phyloP scores from a whole-genome alignment of 2,797 vertebrate genomes.

The Aselliscus stoliczkanus region DNA sequence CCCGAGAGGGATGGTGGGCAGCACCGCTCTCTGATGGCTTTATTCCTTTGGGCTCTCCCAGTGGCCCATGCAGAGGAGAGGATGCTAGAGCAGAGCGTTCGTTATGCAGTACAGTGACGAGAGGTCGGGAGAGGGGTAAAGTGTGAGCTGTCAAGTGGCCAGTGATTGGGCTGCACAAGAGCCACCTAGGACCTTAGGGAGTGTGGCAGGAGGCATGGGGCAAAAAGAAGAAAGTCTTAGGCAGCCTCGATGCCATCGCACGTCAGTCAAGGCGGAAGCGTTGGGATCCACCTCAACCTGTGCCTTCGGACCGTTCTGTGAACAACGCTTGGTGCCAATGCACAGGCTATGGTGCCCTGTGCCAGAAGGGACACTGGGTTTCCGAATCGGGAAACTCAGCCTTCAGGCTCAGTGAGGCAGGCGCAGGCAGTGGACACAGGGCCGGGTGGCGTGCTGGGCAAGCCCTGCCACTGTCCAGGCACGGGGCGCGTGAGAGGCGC shows the following conservation, averaged over 20 bases:
- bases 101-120: no score
- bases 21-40: no score
- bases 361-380: not conserved
- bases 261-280: accelerated
- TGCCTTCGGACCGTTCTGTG: accelerated
- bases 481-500: accelerated
- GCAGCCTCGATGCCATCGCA: no score
- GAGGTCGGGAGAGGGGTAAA: not conserved
- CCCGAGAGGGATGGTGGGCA: no score
- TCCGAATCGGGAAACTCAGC: accelerated
- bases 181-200: not conserved
- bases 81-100: no score
- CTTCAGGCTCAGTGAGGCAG: no score
- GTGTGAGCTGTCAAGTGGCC: not conserved
- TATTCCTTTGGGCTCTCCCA: no score
- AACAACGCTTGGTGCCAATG: accelerated
- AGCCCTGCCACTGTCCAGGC: accelerated
- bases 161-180: no score
- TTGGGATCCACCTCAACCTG: no score
- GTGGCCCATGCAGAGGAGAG: no score
- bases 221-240: no score
- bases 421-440: no score
- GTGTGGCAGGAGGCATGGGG: accelerated
- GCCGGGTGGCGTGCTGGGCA: accelerated
- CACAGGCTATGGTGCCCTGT: accelerated